Conservation (phyloP, 2,797 vertebrate species). For the Enteromius unitaeniatus region DNA sequence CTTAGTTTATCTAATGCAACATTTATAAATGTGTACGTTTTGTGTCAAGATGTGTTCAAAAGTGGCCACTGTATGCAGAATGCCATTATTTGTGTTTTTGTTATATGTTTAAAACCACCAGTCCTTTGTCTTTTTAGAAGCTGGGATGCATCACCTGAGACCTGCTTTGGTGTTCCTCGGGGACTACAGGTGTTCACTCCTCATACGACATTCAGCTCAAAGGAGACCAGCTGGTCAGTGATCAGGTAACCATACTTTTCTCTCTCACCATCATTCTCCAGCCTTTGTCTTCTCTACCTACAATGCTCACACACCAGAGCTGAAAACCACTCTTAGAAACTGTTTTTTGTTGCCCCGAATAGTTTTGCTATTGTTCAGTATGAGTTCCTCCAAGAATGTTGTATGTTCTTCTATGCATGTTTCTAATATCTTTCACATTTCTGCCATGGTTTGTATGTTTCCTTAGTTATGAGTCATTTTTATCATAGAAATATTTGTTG, state of each 20-base stretch:
- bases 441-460: background rate
- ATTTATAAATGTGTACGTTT: background rate
- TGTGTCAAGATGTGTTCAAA: background rate
- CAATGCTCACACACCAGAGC: background rate
- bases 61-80: background rate
- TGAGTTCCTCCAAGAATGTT: background rate
- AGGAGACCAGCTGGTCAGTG: slow-evolving; percentile 49
- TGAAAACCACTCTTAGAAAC: slow-evolving; percentile 2
- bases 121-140: slow-evolving; percentile 39
- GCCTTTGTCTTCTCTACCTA: slow-evolving; percentile 16
- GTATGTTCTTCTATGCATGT: background rate
- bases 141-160: slow-evolving; percentile 13
- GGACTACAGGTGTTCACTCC: slow-evolving; percentile 41
- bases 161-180: background rate
- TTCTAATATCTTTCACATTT: background rate
- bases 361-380: slow-evolving; percentile 3
- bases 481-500: slow-evolving; percentile 1
- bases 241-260: slow-evolving; percentile 54
- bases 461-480: background rate
- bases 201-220: slow-evolving; percentile 12
- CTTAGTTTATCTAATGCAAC: background rate
- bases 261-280: slow-evolving; percentile 19
- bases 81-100: background rate
- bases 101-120: background rate
- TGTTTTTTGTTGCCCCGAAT: background rate